phyloP scores from a whole-genome alignment of 2,797 vertebrate species.

The Girardinus metallicus region DNA sequence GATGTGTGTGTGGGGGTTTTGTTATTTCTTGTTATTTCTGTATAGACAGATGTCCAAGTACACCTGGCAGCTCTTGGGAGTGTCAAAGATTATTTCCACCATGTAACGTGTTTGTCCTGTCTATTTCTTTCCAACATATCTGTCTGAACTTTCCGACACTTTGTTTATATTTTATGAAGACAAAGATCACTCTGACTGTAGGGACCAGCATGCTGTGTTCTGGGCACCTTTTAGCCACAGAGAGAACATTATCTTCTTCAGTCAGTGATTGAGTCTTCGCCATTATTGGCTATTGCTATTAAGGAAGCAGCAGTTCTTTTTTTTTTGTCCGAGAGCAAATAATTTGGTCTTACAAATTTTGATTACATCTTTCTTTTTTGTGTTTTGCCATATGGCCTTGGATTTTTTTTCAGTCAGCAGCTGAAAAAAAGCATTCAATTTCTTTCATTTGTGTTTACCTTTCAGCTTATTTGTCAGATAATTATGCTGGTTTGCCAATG shows the following conservation, averaged over 20 bases:
- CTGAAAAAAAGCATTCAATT: constrained; percentile 16
- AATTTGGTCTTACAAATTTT: constrained; percentile 55
- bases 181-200: constrained; percentile 45
- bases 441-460: constrained; percentile 26
- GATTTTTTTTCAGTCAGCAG: constrained; percentile 37
- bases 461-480: constrained; percentile 4
- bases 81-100: constrained; percentile 17
- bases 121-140: constrained; percentile 35
- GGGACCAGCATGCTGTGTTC: constrained; percentile 45
- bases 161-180: constrained; percentile 32
- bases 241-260: constrained; percentile 41
- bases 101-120: constrained; percentile 34
- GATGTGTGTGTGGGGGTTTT: not conserved
- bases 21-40: not conserved
- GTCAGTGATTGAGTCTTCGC: constrained; percentile 69
- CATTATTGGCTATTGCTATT: constrained; percentile 64
- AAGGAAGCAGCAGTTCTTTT: constrained; percentile 53
- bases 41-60: constrained; percentile 33
- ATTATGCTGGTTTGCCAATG: constrained; percentile 20
- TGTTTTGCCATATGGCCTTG: constrained; percentile 38
- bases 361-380: constrained; percentile 69
- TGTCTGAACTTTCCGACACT: constrained; percentile 29
- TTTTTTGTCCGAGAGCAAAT: constrained; percentile 50
- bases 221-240: constrained; percentile 43
- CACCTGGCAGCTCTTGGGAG: constrained; percentile 32